These are phyloP conservation scores for Tolypeutes matacus DNA, from an alignment of 2,797 vertebrate genomes.

Conservation along the genomic window DNA sequence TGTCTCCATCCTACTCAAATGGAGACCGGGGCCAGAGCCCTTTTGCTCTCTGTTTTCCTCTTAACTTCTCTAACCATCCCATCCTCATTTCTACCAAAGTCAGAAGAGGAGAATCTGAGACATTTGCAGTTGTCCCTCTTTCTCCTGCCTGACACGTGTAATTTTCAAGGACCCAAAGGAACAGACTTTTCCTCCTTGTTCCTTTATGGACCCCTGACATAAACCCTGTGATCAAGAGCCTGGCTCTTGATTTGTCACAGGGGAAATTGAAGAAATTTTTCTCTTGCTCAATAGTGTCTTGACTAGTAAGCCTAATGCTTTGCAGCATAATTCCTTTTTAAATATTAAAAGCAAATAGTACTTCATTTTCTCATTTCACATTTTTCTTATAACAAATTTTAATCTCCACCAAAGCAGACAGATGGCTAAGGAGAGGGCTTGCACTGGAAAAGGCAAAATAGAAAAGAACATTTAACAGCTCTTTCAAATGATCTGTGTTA, in stretches of 20 bases:
- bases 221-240: neutral
- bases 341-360: constrained; percentile 40
- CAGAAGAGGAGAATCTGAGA: neutral
- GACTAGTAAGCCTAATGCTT: neutral
- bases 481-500: neutral
- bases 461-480: constrained; percentile 33
- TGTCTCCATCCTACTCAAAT: neutral
- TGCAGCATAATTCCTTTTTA: constrained; percentile 12
- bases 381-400: neutral
- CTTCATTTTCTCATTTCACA: constrained; percentile 32
- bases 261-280: neutral
- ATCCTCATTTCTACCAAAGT: neutral
- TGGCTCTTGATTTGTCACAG: neutral
- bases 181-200: neutral
- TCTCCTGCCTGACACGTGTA: neutral
- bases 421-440: neutral
- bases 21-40: neutral
- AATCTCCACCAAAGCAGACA: neutral
- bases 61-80: neutral
- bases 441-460: constrained; percentile 13
- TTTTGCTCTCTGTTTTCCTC: neutral
- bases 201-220: neutral
- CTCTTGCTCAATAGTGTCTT: neutral
- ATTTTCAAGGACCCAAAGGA: neutral
- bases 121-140: neutral